phyloP scores from a whole-genome alignment of 2,113 vertebrate genomes.

The Arvicanthis niloticus region DNA sequence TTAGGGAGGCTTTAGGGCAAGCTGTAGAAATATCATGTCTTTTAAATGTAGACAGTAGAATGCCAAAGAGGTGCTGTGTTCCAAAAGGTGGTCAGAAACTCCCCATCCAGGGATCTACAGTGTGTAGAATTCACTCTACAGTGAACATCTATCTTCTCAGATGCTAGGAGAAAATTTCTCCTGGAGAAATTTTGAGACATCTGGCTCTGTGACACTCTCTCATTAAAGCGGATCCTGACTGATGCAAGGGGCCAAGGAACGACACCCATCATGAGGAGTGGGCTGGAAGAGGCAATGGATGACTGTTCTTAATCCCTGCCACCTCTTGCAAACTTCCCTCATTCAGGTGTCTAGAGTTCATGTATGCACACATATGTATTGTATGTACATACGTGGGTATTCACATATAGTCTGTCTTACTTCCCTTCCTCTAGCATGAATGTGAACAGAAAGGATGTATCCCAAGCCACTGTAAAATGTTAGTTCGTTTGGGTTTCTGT shows the following conservation, averaged over 20 bases:
- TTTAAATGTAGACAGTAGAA: background rate
- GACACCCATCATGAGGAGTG: background rate
- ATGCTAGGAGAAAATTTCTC: background rate
- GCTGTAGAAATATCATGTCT: background rate
- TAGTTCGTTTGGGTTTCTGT: background rate
- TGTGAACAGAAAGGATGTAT: background rate
- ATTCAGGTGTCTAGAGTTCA: background rate
- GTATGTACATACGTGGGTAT: background rate
- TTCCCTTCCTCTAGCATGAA: background rate
- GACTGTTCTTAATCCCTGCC: background rate
- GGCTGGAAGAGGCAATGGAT: background rate
- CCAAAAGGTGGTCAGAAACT: background rate
- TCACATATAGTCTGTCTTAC: background rate
- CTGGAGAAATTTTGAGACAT: background rate
- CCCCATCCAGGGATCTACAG: background rate
- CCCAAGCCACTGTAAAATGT: background rate
- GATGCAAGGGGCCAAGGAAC: background rate
- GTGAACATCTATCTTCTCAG: background rate
- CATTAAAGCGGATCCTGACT: background rate
- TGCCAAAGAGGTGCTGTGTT: background rate
- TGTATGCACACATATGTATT: background rate
- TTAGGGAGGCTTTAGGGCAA: background rate
- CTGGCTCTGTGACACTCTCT: background rate
- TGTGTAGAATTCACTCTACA: background rate
- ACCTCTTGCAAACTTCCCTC: background rate